Percentiles rank a stretch among this genome's conserved stretches.
Conservation (phyloP, 2,797 vertebrate genomes). For the Notamacropus eugenii region DNA sequence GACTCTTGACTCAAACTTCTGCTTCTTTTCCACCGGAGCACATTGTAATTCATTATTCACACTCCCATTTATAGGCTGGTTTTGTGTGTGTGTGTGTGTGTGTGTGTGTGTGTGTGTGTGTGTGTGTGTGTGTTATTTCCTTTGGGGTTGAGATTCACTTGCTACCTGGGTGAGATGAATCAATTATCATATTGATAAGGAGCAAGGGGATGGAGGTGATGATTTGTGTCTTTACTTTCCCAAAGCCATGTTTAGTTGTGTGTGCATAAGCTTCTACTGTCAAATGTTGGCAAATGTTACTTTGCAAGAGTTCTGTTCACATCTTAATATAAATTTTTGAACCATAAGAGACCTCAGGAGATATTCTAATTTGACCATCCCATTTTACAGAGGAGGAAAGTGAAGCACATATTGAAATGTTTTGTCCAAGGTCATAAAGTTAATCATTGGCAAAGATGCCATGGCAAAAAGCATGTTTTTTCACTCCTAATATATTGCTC, state of each 20-base stretch:
- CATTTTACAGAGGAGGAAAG: background rate
- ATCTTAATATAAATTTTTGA: background rate
- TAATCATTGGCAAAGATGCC: background rate
- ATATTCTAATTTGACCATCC: background rate
- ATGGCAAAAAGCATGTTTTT: background rate
- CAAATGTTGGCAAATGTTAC: background rate
- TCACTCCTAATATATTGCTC: background rate
- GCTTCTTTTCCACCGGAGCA: background rate
- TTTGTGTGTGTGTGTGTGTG: too few relatives aligned
- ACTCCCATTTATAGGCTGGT: background rate
- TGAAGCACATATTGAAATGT: background rate
- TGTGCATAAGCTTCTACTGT: background rate
- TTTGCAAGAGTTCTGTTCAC: background rate
- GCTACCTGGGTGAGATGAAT: background rate
- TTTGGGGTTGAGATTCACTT: background rate
- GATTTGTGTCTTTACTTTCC: background rate
- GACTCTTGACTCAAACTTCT: background rate
- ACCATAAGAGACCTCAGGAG: background rate
- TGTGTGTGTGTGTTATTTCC: too few relatives aligned
- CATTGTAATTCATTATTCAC: background rate
- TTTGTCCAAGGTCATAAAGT: background rate
- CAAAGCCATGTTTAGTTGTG: background rate
- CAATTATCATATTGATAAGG: background rate
- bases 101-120: too few relatives aligned
- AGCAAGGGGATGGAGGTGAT: background rate